Evolutionary conservation across 2,888 invertebrate species (phyloP).

Genomic region (Pocota personata): DNA sequence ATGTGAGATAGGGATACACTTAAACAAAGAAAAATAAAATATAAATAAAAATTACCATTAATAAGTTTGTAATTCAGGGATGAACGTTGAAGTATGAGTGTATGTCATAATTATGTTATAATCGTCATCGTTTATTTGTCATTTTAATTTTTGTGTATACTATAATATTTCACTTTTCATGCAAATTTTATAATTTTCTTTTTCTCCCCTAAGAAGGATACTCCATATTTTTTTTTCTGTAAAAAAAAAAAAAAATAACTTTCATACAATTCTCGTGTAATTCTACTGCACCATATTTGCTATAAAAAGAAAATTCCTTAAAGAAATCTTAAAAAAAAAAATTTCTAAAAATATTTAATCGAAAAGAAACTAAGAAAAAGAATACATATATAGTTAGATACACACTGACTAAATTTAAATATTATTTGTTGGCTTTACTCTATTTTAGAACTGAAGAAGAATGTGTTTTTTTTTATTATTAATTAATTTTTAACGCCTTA

Average conservation of each 20-base stretch:
- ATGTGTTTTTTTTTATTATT: background rate
- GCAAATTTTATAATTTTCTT: background rate
- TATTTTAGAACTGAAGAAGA: background rate
- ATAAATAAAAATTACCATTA: constrained; percentile 64
- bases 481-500: constrained; percentile 62
- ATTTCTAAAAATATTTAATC: constrained; percentile 48
- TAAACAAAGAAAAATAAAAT: constrained; percentile 52
- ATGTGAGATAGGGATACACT: constrained; percentile 28
- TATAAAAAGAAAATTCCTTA: constrained; percentile 51
- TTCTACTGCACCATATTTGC: constrained; percentile 69
- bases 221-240: constrained; percentile 8
- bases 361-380: constrained; percentile 40
- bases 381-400: constrained; percentile 39
- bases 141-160: background rate
- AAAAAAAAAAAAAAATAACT: constrained; percentile 11
- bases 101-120: constrained; percentile 42
- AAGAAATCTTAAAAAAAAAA: constrained; percentile 24
- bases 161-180: background rate
- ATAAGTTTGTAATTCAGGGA: constrained; percentile 65
- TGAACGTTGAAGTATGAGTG: constrained; percentile 66
- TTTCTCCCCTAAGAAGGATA: background rate
- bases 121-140: constrained; percentile 20
- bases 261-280: constrained; percentile 58
- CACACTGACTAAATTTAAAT: background rate
- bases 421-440: background rate